Conservation (phyloP, 2,113 vertebrate genomes). For the Carollia perspicillata region DNA sequence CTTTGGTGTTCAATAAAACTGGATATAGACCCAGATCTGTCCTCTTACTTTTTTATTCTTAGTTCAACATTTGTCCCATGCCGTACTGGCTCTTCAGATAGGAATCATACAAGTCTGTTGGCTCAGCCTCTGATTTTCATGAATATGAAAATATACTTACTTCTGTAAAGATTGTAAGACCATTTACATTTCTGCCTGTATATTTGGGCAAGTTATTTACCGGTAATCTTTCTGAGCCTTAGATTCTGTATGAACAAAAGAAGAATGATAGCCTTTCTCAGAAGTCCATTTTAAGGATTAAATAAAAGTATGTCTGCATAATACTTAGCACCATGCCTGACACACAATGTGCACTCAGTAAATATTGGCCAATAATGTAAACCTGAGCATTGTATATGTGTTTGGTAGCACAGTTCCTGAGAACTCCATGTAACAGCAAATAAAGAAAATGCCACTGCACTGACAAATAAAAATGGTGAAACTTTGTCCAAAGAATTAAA, state of each 20-base stretch:
- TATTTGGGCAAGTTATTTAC: background rate
- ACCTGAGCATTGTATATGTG: background rate
- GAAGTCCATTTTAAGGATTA: background rate
- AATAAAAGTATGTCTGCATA: background rate
- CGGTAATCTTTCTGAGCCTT: background rate
- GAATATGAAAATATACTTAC: background rate
- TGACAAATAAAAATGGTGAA: background rate
- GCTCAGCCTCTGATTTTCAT: background rate
- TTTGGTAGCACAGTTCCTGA: background rate
- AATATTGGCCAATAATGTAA: background rate
- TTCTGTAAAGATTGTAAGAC: background rate
- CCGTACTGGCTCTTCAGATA: background rate
- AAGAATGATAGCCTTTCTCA: background rate
- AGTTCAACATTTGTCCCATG: constrained; percentile 1
- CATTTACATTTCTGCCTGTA: constrained; percentile 19
- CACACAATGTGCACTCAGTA: background rate
- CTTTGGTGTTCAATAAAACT: background rate
- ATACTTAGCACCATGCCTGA: background rate
- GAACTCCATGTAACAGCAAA: background rate
- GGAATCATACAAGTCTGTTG: background rate
- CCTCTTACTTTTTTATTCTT: background rate
- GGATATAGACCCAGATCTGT: background rate
- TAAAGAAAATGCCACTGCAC: constrained; percentile 32
- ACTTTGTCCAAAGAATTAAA: background rate
- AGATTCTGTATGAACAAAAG: background rate